Percentiles rank a stretch among this genome's conserved stretches.
Evolutionary conservation across 2,888 invertebrate genomes (phyloP).

Genomic region (Endomychus coccineus): DNA sequence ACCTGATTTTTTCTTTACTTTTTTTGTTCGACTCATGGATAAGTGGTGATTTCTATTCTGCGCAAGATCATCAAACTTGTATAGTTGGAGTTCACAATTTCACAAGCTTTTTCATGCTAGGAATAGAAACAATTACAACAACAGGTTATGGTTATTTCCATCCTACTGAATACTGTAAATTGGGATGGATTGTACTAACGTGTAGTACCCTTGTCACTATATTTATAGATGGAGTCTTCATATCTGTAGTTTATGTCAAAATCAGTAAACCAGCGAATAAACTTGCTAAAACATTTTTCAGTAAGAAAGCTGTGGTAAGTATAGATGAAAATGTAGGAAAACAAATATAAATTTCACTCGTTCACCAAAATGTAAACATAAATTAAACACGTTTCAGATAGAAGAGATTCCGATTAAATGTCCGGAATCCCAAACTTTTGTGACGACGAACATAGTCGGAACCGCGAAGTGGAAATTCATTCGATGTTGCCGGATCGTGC

Average conservation of each 20-base stretch:
- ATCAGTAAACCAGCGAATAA: constrained; percentile 48
- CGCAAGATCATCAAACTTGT: constrained; percentile 15
- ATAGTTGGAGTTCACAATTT: constrained; percentile 21
- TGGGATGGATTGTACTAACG: constrained; percentile 23
- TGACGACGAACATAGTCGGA: no score
- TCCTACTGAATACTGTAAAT: constrained; percentile 25
- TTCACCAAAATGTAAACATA: no score
- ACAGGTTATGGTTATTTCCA: constrained; percentile 28
- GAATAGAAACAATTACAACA: constrained; percentile 28
- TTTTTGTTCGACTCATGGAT: constrained; percentile 26
- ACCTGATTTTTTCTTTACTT: constrained; percentile 21
- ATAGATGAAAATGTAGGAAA: no score
- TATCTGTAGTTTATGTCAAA: constrained; percentile 54
- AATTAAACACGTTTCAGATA: no score
- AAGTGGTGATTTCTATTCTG: constrained; percentile 24
- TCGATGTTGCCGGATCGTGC: no score
- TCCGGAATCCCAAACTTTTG: no score
- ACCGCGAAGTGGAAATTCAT: no score
- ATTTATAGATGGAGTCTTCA: constrained; percentile 34
- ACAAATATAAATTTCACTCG: no score
- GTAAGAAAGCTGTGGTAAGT: constrained; percentile 59
- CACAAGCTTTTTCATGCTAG: constrained; percentile 26
- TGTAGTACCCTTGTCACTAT: constrained; percentile 25
- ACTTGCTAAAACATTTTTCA: constrained; percentile 49
- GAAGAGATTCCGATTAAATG: no score